phyloP scores from a whole-genome alignment of 2,888 invertebrate species.

The Epistrophe eligans region DNA sequence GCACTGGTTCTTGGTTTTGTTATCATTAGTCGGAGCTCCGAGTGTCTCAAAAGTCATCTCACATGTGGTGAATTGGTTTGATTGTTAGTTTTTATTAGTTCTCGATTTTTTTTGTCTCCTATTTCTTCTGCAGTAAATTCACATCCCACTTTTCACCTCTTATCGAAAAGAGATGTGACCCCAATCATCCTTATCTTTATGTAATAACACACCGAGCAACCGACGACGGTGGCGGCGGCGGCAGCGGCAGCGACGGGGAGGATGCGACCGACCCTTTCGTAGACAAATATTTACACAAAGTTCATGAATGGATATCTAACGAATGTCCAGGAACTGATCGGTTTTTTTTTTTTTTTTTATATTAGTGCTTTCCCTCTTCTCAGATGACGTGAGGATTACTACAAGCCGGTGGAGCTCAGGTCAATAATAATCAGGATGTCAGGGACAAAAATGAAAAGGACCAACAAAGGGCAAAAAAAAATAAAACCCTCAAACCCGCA shows the following conservation, averaged over 20 bases:
- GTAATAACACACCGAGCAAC: conserved; percentile 23
- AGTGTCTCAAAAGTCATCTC: conserved; percentile 64
- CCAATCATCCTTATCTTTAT: conserved; percentile 67
- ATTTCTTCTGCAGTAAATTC: conserved; percentile 11
- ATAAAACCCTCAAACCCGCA: conserved; percentile 27
- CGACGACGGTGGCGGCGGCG: neutral
- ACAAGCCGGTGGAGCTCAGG: conserved; percentile 67
- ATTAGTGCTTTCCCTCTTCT: conserved; percentile 22
- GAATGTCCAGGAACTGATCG: conserved; percentile 63
- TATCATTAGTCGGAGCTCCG: conserved; percentile 5
- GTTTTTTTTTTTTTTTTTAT: conserved; percentile 18
- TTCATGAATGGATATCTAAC: conserved; percentile 74
- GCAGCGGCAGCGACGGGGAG: too few relatives aligned
- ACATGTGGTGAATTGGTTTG: conserved; percentile 74
- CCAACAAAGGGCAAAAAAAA: conserved; percentile 22
- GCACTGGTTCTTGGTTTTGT: conserved; percentile 36
- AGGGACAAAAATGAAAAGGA: conserved; percentile 34
- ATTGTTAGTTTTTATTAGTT: conserved; percentile 74
- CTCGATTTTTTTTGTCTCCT: conserved; percentile 21
- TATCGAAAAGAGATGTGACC: conserved; percentile 68
- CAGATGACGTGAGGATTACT: conserved; percentile 59
- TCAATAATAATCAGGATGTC: conserved; percentile 74
- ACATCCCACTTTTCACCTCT: conserved; percentile 72
- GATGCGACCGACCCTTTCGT: conserved; percentile 29
- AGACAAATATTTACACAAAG: conserved; percentile 73